Evolutionary conservation across 2,113 vertebrate species (phyloP).

Genomic region (Eira barbara): DNA sequence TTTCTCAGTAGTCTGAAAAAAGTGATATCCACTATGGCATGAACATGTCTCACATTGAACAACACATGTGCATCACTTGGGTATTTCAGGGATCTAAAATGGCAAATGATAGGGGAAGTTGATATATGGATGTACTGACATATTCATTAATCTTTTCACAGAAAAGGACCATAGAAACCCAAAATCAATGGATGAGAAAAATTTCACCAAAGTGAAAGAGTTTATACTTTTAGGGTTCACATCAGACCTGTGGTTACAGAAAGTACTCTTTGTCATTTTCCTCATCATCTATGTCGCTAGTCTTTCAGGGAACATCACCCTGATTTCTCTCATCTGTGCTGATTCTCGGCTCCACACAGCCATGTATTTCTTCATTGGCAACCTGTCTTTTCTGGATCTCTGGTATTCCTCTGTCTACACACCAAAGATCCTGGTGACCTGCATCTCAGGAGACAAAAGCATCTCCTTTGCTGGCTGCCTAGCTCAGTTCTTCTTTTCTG

Average conservation of each 20-base stretch:
- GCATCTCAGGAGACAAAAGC: constrained; percentile 56
- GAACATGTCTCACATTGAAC: background rate
- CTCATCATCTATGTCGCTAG: constrained; percentile 56
- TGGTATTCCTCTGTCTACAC: constrained; percentile 68
- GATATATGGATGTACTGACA: background rate
- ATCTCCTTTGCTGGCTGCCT: constrained; percentile 66
- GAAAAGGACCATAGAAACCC: background rate
- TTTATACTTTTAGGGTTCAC: constrained; percentile 69
- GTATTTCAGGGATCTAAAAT: background rate
- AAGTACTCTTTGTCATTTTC: constrained; percentile 61
- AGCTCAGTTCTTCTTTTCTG: constrained; percentile 69
- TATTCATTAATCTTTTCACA: background rate
- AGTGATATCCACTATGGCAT: accelerated
- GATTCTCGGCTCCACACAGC: constrained; percentile 57
- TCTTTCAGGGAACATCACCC: constrained; percentile 54
- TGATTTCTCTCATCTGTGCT: constrained; percentile 58
- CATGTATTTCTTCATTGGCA: constrained; percentile 76
- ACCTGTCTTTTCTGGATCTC: constrained; percentile 67
- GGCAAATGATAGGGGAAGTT: background rate
- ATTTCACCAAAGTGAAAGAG: constrained; percentile 28
- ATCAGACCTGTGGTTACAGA: background rate
- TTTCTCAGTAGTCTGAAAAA: background rate
- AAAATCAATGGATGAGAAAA: constrained; percentile 34
- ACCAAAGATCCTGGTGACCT: constrained; percentile 63
- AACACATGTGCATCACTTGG: accelerated